Evolutionary conservation across 2,888 invertebrate genomes (phyloP), one percentile per base, ranked within the genome.

Genomic region (Temnothorax ravouxi): DNA sequence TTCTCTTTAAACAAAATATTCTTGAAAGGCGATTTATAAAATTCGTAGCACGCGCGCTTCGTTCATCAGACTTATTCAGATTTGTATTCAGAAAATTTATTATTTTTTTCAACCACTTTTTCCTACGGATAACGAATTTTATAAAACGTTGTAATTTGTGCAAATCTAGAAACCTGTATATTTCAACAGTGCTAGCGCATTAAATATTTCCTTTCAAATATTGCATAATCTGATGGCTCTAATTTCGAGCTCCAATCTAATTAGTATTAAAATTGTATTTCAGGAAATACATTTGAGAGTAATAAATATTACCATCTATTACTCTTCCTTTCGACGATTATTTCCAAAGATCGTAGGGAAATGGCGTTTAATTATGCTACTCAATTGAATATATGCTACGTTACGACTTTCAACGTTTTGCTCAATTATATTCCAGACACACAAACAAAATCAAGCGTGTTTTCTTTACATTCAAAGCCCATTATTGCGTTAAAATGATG

Each of bases 1-100:
- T 54, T 56, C 11, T 72, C 3, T 38, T 41, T 29, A 59, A 74
- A 74, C 29, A 15, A 69, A 50, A 69, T 34, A 54, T 54, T 38
- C 5, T 71, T 71, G 15, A 71, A 52, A 4, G 34, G 5, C 15
- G 2, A 54, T 71, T 38, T 25, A 41, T 38, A 38, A 54, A 71
- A n/a, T 54, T 54, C 21, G 15, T 15, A 71, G 18, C 71, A 21
- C 38, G 38, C 0, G 15, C 21, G 21, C 21, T 71, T 71, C 21
- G 2, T n/a, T 34, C n/a, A 52, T 69, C 34, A 34, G 1, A 41
- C 38, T 62, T 38, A 62, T 62, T 44, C 25, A 47, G 15, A 25
- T 66, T 47, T 66, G 21, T 44, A 18, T 13, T 47, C 4, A 4
- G 15, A 44, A 15, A 69, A 21, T 15, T 15, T 54, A 38, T 52